Evolutionary conservation across 2,113 vertebrate genomes (phyloP).

Genomic region (Lipotes vexillifer): DNA sequence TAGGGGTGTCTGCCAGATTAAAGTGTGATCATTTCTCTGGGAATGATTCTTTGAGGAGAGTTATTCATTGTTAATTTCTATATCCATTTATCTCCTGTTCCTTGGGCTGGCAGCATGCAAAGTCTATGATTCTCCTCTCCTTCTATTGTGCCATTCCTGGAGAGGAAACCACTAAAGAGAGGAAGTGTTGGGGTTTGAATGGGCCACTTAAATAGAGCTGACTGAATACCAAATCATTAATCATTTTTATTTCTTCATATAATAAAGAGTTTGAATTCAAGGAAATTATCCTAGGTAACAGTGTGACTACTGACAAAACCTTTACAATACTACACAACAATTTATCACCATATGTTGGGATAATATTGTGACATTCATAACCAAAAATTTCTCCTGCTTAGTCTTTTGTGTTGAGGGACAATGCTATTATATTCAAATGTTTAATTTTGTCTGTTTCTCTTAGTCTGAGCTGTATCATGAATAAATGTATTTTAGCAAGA

Average conservation of each 20-base stretch:
- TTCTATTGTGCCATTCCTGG: not conserved
- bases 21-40: not conserved
- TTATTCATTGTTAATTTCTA: not conserved
- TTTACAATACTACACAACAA: not conserved
- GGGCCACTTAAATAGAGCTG: not conserved
- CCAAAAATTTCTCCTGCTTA: not conserved
- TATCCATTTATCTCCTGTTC: not conserved
- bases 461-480: not conserved
- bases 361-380: not conserved
- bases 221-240: not conserved
- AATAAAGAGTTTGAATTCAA: not conserved
- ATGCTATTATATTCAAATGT: not conserved
- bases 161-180: not conserved
- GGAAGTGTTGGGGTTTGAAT: not conserved
- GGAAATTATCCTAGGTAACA: not conserved
- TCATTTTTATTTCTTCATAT: not conserved
- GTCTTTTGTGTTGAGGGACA: not conserved
- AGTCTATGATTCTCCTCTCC: not conserved
- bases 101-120: not conserved
- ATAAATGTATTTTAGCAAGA: constrained; percentile 9
- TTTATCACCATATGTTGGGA: not conserved
- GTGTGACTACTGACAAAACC: not conserved
- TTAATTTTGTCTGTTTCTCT: constrained; percentile 31
- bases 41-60: not conserved
- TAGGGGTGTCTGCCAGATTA: not conserved